Conservation (phyloP, 2,797 vertebrate species). For the Megaceryle alcyon region DNA sequence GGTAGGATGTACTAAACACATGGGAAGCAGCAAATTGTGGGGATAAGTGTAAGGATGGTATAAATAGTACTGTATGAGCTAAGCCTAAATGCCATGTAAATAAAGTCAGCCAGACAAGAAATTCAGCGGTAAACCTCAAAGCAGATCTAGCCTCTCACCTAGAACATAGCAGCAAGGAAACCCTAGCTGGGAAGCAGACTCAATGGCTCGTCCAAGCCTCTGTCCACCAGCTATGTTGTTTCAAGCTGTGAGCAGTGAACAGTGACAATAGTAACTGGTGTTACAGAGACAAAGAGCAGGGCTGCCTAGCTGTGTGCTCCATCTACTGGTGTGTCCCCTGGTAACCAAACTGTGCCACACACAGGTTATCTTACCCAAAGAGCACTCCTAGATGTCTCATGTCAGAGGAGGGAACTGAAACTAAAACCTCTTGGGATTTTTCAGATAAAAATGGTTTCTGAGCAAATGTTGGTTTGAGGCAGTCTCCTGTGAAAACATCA, state of each 20-base stretch:
- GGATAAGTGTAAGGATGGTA: background rate
- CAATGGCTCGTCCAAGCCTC: background rate
- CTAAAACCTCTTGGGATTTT: background rate
- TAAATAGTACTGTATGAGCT: background rate
- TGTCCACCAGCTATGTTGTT: background rate
- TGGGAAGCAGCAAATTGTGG: background rate
- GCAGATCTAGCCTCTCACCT: background rate
- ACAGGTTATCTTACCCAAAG: background rate
- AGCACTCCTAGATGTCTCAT: background rate
- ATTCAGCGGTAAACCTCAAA: background rate
- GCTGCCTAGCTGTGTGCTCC: background rate
- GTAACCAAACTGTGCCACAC: background rate
- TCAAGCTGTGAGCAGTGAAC: background rate
- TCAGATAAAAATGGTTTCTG: background rate
- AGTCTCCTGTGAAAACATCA: background rate
- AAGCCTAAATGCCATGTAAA: background rate
- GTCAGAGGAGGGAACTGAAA: background rate
- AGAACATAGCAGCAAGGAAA: background rate
- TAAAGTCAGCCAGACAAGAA: background rate
- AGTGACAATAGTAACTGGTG: background rate
- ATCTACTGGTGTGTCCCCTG: background rate
- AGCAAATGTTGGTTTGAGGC: background rate
- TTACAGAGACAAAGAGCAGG: background rate
- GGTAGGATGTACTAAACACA: background rate
- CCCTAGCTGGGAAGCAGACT: background rate